Evolutionary conservation across 2,797 vertebrate species (phyloP), one percentile per base, ranked within the genome.

Genomic region (Poeciliopsis presidionis): DNA sequence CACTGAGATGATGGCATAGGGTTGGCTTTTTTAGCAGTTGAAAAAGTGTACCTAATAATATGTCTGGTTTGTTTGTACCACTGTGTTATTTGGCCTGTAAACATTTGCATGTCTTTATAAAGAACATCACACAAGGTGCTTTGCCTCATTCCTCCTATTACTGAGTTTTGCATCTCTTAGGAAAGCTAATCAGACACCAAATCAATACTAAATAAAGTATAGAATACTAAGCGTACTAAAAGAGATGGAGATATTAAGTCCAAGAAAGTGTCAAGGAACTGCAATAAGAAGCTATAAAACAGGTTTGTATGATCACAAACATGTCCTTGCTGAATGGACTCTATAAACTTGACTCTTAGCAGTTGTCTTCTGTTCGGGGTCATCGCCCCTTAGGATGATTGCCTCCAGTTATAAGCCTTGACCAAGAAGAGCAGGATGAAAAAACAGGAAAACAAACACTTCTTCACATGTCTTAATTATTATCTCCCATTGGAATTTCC

Each of bases 341-440:
- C 89, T 84, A 89, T 93, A 94, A 94, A 93, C 85, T 87, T 90
- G 82, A 87, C 87, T 88, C 49, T 88, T 87, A 89, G 92, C 93
- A 94, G 93, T 90, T 93, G 92, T 73, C 20, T 84, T 88, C 86
- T 79, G 90, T 93, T 93, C 89, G 85, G 87, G 93, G 89, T 93
- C 90, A 85, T 22, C 74, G 78, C 81, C 74, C 90, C 86, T 90
- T 79, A 70, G 12, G n/a, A 70, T 77, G 84, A 87, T 85, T 85
- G 87, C 87, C 86, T 73, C 69, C 77, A 81, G 86, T 91, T 86
- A 82, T 81, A 92, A 82, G 90, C 82, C 82, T 88, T 75, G 63
- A 87, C 55, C 72, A 73, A 82, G 75, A 89, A 84, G 74, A 84
- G 65, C 28, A 45, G 25, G 74, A 79, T 80, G 80, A 76, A 74